Evolutionary conservation across 2,888 invertebrate species (phyloP), one percentile per base, ranked within the genome.

Genomic region (Eilema caniola): DNA sequence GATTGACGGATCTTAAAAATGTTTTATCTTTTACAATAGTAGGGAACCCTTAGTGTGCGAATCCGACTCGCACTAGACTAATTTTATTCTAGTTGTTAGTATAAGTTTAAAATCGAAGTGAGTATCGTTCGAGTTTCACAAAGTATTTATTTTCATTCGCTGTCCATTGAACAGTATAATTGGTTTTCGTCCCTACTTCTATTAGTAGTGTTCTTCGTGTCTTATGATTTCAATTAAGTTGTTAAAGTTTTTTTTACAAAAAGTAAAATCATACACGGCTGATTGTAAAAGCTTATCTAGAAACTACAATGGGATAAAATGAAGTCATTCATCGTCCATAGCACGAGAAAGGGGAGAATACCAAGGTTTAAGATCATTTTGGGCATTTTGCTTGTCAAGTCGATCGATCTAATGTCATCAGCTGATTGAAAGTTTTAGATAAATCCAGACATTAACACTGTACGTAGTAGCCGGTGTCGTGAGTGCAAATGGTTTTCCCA

Each of bases 161-260:
- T 90, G 88, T 89, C 93, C 93, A 94, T 87, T 93, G 93, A 93
- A 91, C 92, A 90, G 90, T 84, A 92, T 93, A 93, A 93, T 93
- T 93, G 90, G 88, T 85, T 91, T 92, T 91, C 91, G 92, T 93
- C 88, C 82, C 85, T 37, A 85, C 53, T 53, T 88, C 85, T 86
- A 87, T 86, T 86, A 86, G 88, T 85, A 87, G 88, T 84, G 82
- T 87, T 86, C 83, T 53, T 85, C 86, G 85, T 89, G 86, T 90
- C 87, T 89, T 88, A 85, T 90, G 86, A 89, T 86, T 86, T 84
- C 86, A 88, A 89, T 88, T 76, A 72, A n/a, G 20, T 20, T 20
- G 71, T 82, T 76, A 79, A 74, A 76, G 20, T 57, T 69, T 69
- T 75, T 74, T 66, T 66, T 74, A 62, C 63, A 65, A 64, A 59